phyloP scores from a whole-genome alignment of 2,888 invertebrate species.

The Polydrusus tereticollis region DNA sequence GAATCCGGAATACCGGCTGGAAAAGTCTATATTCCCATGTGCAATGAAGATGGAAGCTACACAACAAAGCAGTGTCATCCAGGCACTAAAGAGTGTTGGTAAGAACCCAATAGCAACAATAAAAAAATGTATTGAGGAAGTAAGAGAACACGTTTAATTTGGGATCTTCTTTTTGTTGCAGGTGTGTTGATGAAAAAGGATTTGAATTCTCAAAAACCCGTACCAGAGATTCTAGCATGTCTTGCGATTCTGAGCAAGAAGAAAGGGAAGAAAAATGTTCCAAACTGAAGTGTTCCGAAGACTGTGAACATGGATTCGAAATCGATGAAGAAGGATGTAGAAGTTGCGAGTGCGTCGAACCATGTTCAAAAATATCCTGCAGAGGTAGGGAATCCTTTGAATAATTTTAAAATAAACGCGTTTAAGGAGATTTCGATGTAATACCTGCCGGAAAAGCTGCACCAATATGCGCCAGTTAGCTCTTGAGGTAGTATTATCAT shows the following conservation, averaged over 20 bases:
- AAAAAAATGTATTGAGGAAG: too few relatives aligned
- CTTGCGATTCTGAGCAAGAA: conserved; percentile 66
- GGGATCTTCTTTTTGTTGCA: conserved; percentile 10
- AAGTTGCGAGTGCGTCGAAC: conserved; percentile 81
- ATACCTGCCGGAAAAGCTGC: too few relatives aligned
- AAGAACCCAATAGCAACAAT: background rate
- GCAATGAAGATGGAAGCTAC: conserved; percentile 78
- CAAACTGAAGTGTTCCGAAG: conserved; percentile 67
- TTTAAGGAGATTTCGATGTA: background rate
- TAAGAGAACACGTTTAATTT: too few relatives aligned
- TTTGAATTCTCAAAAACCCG: conserved; percentile 81
- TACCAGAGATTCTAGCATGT: conserved; percentile 63
- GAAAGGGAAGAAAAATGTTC: conserved; percentile 66
- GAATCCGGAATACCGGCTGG: conserved; percentile 83
- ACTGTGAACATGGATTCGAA: conserved; percentile 76
- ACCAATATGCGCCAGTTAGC: too few relatives aligned
- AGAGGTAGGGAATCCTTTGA: conserved; percentile 60
- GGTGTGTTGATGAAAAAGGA: conserved; percentile 83
- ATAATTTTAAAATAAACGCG: background rate
- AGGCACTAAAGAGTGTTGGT: conserved; percentile 79
- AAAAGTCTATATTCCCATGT: conserved; percentile 81
- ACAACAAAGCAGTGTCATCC: conserved; percentile 80
- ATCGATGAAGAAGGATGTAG: conserved; percentile 78
- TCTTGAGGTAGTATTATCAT: too few relatives aligned
- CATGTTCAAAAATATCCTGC: conserved; percentile 81